Percentiles rank a stretch among this genome's conserved stretches.
phyloP scores from a whole-genome alignment of 1,140 invertebrate genomes.

The Semibalanus balanoides region DNA sequence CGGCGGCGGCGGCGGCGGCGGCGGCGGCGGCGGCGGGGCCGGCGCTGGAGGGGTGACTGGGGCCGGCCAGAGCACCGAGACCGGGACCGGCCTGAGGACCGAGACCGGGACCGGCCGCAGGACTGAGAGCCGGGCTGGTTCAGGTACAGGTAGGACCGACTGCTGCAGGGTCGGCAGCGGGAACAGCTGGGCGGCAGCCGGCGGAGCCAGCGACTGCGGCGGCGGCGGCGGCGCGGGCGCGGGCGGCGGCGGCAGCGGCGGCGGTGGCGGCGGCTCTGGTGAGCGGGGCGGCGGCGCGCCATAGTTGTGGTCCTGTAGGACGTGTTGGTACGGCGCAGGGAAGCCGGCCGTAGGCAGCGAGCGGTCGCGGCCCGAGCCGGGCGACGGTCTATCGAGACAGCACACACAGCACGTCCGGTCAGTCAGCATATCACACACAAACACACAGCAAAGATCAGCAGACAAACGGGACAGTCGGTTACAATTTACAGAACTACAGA shows the following conservation, averaged over 20 bases:
- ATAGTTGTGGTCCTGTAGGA: conserved; percentile 70
- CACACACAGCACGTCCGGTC: neutral
- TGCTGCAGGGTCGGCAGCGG: too few relatives aligned
- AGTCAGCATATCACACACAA: neutral
- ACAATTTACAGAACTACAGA: too few relatives aligned
- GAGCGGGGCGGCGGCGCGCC: conserved; percentile 45
- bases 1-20: too few relatives aligned
- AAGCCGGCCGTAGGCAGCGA: neutral
- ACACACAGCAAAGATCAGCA: neutral
- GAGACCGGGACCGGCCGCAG: too few relatives aligned
- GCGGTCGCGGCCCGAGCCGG: neutral
- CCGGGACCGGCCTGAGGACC: neutral
- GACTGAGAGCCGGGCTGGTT: too few relatives aligned
- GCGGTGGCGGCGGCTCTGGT: conserved; percentile 11
- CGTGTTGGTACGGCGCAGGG: conserved; percentile 17
- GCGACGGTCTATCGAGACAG: neutral
- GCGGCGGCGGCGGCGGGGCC: too few relatives aligned
- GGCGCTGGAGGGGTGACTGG: neutral
- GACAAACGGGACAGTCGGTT: too few relatives aligned
- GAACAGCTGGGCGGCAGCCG: too few relatives aligned
- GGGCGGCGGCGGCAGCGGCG: conserved; percentile 16
- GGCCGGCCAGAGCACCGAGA: too few relatives aligned
- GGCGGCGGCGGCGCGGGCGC: too few relatives aligned
- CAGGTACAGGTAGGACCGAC: too few relatives aligned
- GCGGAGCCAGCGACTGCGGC: too few relatives aligned